Conservation (phyloP, 2,797 vertebrate species). For the Rhinella marina region DNA sequence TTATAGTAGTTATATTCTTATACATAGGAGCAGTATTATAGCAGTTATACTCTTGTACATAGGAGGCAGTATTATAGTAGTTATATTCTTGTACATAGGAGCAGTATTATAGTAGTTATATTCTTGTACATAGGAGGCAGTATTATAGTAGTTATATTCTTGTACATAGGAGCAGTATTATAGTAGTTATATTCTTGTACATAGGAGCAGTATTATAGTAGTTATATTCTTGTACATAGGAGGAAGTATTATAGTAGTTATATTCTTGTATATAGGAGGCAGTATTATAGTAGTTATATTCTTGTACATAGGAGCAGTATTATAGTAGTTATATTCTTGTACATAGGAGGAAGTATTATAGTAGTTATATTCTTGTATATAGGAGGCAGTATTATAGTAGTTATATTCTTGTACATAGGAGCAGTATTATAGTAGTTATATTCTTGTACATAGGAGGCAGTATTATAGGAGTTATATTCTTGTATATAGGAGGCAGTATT, state of each 20-base stretch:
- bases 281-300: slow-evolving; percentile 23
- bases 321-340: slow-evolving; percentile 9
- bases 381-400: not conserved
- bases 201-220: slow-evolving; percentile 2
- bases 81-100: not conserved
- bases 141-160: slow-evolving; percentile 20
- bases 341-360: slow-evolving; percentile 1
- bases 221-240: slow-evolving; percentile 5
- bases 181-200: slow-evolving; percentile 13
- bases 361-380: not conserved
- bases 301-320: not conserved
- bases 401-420: not conserved
- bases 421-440: slow-evolving; percentile 12
- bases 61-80: slow-evolving; percentile 7
- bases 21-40: slow-evolving; percentile 15
- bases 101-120: too few species aligned
- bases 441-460: slow-evolving; percentile 6
- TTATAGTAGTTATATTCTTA: slow-evolving; percentile 17
- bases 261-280: not conserved
- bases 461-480: slow-evolving; percentile 13
- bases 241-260: slow-evolving; percentile 13
- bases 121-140: not conserved
- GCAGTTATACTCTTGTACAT: slow-evolving; percentile 1
- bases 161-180: slow-evolving; percentile 8
- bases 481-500: slow-evolving; percentile 3